Evolutionary conservation across 2,888 invertebrate genomes (phyloP).

Genomic region (Drosophila buzzatii): DNA sequence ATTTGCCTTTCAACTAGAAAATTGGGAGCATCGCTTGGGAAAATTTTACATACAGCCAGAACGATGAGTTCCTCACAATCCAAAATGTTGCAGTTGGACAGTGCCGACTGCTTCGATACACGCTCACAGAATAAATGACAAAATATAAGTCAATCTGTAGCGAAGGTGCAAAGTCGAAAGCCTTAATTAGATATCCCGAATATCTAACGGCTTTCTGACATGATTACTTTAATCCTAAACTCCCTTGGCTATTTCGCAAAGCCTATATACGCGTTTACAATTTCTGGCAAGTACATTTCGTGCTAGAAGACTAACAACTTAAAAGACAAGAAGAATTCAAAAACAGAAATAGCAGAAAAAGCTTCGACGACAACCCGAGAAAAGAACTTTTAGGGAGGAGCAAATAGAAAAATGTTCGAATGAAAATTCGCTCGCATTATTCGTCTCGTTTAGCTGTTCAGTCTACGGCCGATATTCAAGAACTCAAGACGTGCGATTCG

Average conservation of each 20-base stretch:
- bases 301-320: slow-evolving; percentile 32
- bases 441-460: slow-evolving; percentile 45
- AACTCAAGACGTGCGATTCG: slow-evolving; percentile 66
- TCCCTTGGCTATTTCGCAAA: background rate
- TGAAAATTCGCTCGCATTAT: slow-evolving; percentile 42
- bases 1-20: slow-evolving; percentile 15
- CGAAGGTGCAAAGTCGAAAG: background rate
- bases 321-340: slow-evolving; percentile 37
- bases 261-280: background rate
- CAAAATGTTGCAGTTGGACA: background rate
- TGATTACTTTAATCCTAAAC: too few species aligned
- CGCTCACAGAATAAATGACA: background rate
- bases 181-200: background rate
- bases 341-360: slow-evolving; percentile 54
- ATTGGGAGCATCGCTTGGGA: slow-evolving; percentile 50
- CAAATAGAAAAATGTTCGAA: slow-evolving; percentile 36
- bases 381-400: slow-evolving; percentile 53
- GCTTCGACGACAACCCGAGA: slow-evolving; percentile 38
- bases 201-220: too few species aligned
- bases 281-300: slow-evolving; percentile 1
- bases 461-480: slow-evolving; percentile 61
- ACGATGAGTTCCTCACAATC: slow-evolving; percentile 43
- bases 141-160: too few species aligned
- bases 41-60: slow-evolving; percentile 3
- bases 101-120: background rate